These are phyloP conservation scores for Notolabrus celidotus DNA, from an alignment of 2,797 vertebrate species.

Conservation along the genomic window DNA sequence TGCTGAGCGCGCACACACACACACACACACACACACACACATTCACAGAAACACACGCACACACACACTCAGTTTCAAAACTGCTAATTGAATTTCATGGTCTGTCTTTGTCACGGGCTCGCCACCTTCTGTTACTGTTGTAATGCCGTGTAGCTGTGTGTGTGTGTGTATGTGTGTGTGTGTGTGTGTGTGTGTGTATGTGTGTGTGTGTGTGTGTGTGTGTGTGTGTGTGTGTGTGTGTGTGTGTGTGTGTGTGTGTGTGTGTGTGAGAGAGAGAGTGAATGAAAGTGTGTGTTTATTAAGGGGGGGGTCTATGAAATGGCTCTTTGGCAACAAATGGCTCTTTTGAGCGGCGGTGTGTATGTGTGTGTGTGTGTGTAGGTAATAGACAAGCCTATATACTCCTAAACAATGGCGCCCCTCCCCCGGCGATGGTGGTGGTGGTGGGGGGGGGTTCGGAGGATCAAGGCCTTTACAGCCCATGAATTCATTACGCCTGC, in stretches of 20 bases:
- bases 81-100: conserved; percentile 97
- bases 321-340: conserved; percentile 61
- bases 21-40: background rate
- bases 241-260: conserved; percentile 27
- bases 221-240: conserved; percentile 26
- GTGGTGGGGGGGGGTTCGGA: conserved; percentile 44
- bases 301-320: conserved; percentile 35
- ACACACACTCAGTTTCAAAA: conserved; percentile 7
- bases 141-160: conserved; percentile 35
- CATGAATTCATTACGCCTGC: conserved; percentile 88
- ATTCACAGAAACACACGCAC: no score
- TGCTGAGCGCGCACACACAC: conserved; percentile 10
- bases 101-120: conserved; percentile 85
- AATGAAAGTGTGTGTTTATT: conserved; percentile 49
- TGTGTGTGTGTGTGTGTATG: conserved; percentile 37
- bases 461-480: conserved; percentile 78
- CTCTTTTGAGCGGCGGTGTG: conserved; percentile 51
- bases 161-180: conserved; percentile 27
- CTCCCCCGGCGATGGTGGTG: conserved; percentile 36
- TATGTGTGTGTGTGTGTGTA: conserved; percentile 25
- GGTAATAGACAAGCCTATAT: conserved; percentile 71
- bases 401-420: conserved; percentile 61
- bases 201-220: conserved; percentile 21
- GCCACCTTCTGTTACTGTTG: conserved; percentile 89
- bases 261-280: conserved; percentile 20